Evolutionary conservation across 1,140 invertebrate genomes (phyloP), one percentile per base, ranked within the genome.

Genomic region (Conopomorpha cramerella): DNA sequence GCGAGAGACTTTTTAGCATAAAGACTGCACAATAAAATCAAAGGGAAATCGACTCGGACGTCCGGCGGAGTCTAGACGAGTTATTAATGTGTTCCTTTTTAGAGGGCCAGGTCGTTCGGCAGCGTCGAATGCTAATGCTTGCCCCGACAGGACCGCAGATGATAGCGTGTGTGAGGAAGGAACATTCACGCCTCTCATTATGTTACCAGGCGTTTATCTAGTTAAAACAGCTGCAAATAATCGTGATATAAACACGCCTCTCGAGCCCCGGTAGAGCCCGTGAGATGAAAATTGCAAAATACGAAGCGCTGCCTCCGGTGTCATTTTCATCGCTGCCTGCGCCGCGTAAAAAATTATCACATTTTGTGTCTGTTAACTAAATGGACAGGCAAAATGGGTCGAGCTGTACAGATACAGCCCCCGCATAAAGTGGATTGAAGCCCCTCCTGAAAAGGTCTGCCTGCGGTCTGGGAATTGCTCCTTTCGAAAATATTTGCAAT

Each of bases 291-390:
- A 35, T 52, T 45, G n/a, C n/a, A n/a, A n/a, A 35, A 36, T 34
- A 23, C 30, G 30, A 34, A 27, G 30, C 30, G 30, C n/a, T 23
- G 19, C 10, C 28, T 14, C 13, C 43, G 25, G 40, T 51, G 49
- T 57, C 57, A 53, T 48, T 51, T 42, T 49, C 38, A 39, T 43
- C 34, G 38, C 39, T 36, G 41, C 43, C 6, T 7, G 41, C 43
- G n/a, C n/a, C n/a, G n/a, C 39, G 43, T 35, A 46, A 47, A 46
- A 55, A 59, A 55, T 54, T 60, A 55, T 58, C 46, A 49, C 46
- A 39, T 51, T 40, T 11, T 31, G 38, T 46, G 41, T 49, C 43
- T 41, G 45, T 52, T 52, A 44, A 36, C 41, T 29, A 41, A 45
- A 38, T 51, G 49, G 49, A 48, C 51, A 34, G 39, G 43, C 35